These are phyloP conservation scores for Paralichthys olivaceus DNA, from an alignment of 2,113 vertebrate species.

Conservation along the genomic window DNA sequence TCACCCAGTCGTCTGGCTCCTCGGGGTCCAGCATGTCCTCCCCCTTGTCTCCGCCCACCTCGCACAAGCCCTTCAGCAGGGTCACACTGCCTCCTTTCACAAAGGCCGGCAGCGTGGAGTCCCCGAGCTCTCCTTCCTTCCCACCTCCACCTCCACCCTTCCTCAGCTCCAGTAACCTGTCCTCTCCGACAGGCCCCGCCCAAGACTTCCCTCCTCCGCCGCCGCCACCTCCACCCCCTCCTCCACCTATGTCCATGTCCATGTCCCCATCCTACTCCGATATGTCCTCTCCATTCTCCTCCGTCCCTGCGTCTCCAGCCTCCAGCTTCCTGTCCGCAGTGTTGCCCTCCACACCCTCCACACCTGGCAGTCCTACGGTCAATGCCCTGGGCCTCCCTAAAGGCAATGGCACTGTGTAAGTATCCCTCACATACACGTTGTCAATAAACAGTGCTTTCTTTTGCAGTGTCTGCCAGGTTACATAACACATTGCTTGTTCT, in stretches of 20 bases:
- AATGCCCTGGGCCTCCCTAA: conserved; percentile 95
- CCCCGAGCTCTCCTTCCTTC: conserved; percentile 90
- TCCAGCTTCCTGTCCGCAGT: conserved; percentile 92
- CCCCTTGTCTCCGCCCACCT: conserved; percentile 88
- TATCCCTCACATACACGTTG: conserved; percentile 29
- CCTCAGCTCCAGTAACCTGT: conserved; percentile 87
- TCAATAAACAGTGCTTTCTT: background rate
- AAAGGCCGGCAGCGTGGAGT: conserved; percentile 84
- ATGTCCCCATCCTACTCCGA: conserved; percentile 71
- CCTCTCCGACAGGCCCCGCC: conserved; percentile 79
- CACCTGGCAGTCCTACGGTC: conserved; percentile 82
- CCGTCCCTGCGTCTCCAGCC: conserved; percentile 86
- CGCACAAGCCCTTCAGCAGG: conserved; percentile 87
- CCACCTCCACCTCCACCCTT: conserved; percentile 93
- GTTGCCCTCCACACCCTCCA: conserved; percentile 89
- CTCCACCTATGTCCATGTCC: conserved; percentile 26
- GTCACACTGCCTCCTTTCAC: conserved; percentile 80
- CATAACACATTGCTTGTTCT: background rate
- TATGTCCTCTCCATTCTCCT: conserved; percentile 79
- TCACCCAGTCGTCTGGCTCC: conserved; percentile 90
- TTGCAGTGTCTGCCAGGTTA: background rate
- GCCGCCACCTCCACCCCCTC: conserved; percentile 82
- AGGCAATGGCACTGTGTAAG: conserved; percentile 86
- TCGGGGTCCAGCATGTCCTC: conserved; percentile 90
- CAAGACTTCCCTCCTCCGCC: conserved; percentile 82